Evolutionary conservation across 1,140 invertebrate species (phyloP).

Genomic region (Sitobion miscanthi): DNA sequence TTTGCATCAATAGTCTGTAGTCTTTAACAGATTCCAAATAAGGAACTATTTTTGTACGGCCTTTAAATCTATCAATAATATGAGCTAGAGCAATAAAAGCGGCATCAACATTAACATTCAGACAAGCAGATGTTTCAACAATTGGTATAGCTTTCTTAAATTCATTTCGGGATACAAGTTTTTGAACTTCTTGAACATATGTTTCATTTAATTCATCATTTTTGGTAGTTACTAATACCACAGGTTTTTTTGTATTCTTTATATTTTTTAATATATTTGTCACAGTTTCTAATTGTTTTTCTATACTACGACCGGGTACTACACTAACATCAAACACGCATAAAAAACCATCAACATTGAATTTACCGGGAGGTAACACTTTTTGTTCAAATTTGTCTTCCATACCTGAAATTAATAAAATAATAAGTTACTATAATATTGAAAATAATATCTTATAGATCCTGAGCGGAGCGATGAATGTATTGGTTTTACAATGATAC

Average conservation of each 20-base stretch:
- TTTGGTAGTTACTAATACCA: slow-evolving; percentile 95
- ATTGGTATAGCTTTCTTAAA: slow-evolving; percentile 87
- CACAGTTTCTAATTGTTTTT: slow-evolving; percentile 86
- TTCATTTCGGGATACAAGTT: slow-evolving; percentile 87
- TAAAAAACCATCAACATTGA: slow-evolving; percentile 94
- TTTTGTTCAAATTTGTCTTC: slow-evolving; percentile 95
- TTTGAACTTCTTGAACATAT: slow-evolving; percentile 88
- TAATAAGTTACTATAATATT: neutral
- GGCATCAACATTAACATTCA: slow-evolving; percentile 95
- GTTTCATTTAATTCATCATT: slow-evolving; percentile 91
- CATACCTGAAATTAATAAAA: slow-evolving; percentile 59
- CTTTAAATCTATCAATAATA: slow-evolving; percentile 81
- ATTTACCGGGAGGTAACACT: slow-evolving; percentile 89
- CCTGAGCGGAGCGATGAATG: no score
- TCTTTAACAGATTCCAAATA: slow-evolving; percentile 91
- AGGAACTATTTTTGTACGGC: slow-evolving; percentile 75
- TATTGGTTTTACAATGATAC: no score
- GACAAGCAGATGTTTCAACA: slow-evolving; percentile 94
- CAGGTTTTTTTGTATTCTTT: slow-evolving; percentile 91
- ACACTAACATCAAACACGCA: slow-evolving; percentile 96
- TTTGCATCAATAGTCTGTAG: slow-evolving; percentile 81
- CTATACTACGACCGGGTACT: slow-evolving; percentile 86
- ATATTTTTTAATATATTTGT: slow-evolving; percentile 83
- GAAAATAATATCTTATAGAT: neutral
- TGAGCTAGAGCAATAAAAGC: slow-evolving; percentile 93